Evolutionary conservation across 2,113 vertebrate genomes (phyloP), one percentile per base, ranked within the genome.

Genomic region (Salvelinus sp.): DNA sequence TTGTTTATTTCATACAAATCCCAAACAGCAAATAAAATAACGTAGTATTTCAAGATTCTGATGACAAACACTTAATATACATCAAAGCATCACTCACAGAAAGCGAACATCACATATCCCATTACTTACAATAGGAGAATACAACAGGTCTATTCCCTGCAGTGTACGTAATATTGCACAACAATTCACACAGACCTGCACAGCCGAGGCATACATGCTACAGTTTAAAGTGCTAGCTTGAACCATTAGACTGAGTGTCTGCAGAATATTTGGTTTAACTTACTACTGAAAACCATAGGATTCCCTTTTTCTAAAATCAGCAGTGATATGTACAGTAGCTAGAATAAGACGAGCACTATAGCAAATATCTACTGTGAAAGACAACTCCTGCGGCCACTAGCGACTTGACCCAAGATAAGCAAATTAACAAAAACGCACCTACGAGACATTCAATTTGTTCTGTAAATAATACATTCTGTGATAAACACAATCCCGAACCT

Each of bases 171-270:
- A 89, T 92, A 96, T 93, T 95, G 93, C 93, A 95, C 94, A 77
- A 85, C 72, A 74, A 87, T 82, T 70, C 80, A 77, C 66, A 76
- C 85, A 82, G 89, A 72, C 76, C 91, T 82, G 77, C 84, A 86
- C 81, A 84, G 88, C 87, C 91, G 86, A 90, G 75, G 73, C 83
- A 44, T 77, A 91, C 92, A 88, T 84, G 88, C 93, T 90, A 85
- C 83, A 75, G 77, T 82, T 81, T 95, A 96, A 96, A 96, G 95
- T 96, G 94, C 96, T 90, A 91, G 85, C 82, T 83, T 83, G 71
- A 75, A 74, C 28, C 28, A 79, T 77, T 79, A 38, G 73, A 82
- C 84, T 82, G 72, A 77, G 30, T 86, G 76, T 75, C 69, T 77
- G 77, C 75, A 50, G 62, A 75, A 70, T 77, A 82, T 88, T 88